Evolutionary conservation across 2,888 invertebrate genomes (phyloP).

Genomic region (Ophioninae sp.): DNA sequence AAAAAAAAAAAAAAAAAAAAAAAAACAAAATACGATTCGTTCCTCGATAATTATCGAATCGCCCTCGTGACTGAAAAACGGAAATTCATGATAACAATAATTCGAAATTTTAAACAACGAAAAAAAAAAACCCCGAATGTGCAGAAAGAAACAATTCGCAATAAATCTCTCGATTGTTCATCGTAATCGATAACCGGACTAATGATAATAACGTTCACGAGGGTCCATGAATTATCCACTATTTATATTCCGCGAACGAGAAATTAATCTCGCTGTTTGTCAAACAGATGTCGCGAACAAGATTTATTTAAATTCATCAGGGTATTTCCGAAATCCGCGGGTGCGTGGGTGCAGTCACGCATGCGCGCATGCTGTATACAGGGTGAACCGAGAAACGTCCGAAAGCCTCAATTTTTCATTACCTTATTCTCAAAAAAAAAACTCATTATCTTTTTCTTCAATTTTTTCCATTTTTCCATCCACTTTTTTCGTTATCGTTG

Average conservation of each 20-base stretch:
- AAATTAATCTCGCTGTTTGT: constrained; percentile 50
- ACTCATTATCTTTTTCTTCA: no score
- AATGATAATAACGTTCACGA: constrained; percentile 15
- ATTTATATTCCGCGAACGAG: constrained; percentile 38
- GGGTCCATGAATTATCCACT: constrained; percentile 2
- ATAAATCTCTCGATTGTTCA: constrained; percentile 49
- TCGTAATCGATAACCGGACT: constrained; percentile 24
- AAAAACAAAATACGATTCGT: not conserved
- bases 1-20: not conserved
- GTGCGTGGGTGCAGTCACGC: not conserved
- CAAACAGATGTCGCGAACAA: constrained; percentile 51
- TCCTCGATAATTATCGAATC: constrained; percentile 5
- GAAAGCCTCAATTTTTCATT: no score
- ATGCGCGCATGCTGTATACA: not conserved
- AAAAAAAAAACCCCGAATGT: constrained; percentile 7
- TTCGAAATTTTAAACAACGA: not conserved
- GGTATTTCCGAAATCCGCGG: constrained; percentile 31
- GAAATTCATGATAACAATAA: not conserved
- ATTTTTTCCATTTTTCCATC: no score
- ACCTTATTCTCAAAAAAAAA: no score
- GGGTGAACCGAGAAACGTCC: not conserved
- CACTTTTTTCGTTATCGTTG: no score
- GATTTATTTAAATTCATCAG: constrained; percentile 57
- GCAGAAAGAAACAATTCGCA: constrained; percentile 28
- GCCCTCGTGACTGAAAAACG: not conserved